These are phyloP conservation scores for Octodon degus DNA, from an alignment of 2,113 vertebrate species.

Conservation along the genomic window DNA sequence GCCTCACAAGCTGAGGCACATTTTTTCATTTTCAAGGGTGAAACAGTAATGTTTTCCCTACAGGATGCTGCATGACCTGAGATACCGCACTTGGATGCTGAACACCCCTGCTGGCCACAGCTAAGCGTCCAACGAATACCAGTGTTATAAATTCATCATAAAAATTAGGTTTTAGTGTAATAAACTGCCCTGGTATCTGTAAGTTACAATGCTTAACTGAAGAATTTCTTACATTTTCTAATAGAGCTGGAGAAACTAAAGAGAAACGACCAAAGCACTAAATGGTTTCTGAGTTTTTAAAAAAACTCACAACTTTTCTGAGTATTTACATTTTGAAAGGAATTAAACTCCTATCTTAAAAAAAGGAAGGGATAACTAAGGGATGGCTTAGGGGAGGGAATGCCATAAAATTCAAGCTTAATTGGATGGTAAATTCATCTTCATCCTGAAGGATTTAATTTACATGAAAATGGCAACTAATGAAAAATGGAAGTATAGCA, in stretches of 20 bases:
- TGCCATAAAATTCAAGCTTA: slow-evolving; percentile 57
- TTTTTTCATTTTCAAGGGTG: background rate
- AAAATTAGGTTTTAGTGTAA: background rate
- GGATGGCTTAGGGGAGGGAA: background rate
- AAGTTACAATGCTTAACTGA: background rate
- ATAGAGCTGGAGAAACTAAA: background rate
- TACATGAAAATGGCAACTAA: slow-evolving; percentile 48
- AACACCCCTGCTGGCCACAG: background rate
- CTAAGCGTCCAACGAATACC: background rate
- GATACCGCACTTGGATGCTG: background rate
- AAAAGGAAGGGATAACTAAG: too few relatives aligned
- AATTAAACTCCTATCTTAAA: background rate
- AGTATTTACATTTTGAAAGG: slow-evolving; percentile 45
- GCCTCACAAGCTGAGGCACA: background rate
- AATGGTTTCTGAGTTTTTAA: background rate
- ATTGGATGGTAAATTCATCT: slow-evolving; percentile 47
- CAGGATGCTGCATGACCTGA: background rate
- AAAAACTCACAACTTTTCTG: background rate
- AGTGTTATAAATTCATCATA: background rate
- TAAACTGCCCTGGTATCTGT: background rate
- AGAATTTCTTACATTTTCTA: slow-evolving; percentile 5
- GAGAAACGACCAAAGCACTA: background rate
- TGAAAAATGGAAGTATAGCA: slow-evolving; percentile 37
- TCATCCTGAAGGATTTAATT: slow-evolving; percentile 58
- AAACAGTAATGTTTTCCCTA: background rate